Evolutionary conservation across 2,797 vertebrate genomes (phyloP).

Genomic region (Allobates femoralis): DNA sequence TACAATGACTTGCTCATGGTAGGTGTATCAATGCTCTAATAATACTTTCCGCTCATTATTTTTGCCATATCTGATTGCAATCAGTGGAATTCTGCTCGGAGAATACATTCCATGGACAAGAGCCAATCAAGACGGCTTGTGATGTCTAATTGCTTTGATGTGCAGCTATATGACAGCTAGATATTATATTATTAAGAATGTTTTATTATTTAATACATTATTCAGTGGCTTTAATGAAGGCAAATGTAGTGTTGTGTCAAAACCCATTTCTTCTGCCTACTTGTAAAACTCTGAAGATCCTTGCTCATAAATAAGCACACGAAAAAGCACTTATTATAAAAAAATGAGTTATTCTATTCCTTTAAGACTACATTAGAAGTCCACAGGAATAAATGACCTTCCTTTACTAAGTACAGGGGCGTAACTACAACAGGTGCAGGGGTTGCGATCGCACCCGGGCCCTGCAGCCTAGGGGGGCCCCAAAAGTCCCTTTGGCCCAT

Average conservation of each 20-base stretch:
- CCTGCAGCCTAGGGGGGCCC: no score
- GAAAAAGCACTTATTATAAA: background rate
- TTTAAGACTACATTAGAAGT: background rate
- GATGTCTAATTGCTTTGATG: slow-evolving; percentile 27
- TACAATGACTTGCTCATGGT: background rate
- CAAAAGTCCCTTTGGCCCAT: no score
- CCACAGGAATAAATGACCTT: background rate
- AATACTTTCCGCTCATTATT: slow-evolving; percentile 4
- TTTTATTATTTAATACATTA: slow-evolving; percentile 46
- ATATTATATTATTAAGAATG: slow-evolving; percentile 38
- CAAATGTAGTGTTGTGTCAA: slow-evolving; percentile 28
- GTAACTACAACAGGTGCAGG: no score
- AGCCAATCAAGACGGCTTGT: slow-evolving; percentile 21
- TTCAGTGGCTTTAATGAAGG: slow-evolving; percentile 18
- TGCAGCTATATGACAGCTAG: slow-evolving; percentile 26
- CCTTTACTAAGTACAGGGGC: no score
- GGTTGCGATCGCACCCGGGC: no score
- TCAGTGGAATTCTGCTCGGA: slow-evolving; percentile 11
- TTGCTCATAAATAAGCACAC: background rate
- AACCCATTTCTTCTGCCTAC: slow-evolving; percentile 19
- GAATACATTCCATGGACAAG: slow-evolving; percentile 10
- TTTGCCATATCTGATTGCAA: slow-evolving; percentile 29
- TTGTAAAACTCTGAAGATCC: slow-evolving; percentile 7
- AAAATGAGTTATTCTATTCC: background rate
- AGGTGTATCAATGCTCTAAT: background rate